Percentiles rank a stretch among this genome's conserved stretches.
Conservation (phyloP, 1,140 invertebrate species). For the Anadara kagoshimensis region DNA sequence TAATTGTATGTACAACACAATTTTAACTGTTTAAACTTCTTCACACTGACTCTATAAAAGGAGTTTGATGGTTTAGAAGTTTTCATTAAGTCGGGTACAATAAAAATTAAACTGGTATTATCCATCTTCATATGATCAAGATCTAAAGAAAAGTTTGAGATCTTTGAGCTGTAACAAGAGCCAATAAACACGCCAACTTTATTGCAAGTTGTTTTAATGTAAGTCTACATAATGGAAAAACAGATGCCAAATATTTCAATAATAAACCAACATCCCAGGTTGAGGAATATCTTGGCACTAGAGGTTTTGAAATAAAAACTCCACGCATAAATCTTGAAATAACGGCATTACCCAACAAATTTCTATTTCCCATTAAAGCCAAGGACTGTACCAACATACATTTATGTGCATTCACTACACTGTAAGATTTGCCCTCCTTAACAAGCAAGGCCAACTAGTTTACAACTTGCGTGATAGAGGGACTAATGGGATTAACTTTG, state of each 20-base stretch:
- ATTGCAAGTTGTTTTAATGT: constrained; percentile 30
- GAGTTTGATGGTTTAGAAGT: constrained; percentile 1
- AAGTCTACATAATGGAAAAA: constrained; percentile 20
- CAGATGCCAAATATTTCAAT: constrained; percentile 22
- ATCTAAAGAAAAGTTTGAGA: constrained; percentile 27
- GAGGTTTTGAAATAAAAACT: constrained; percentile 33
- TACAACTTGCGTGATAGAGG: constrained; percentile 22
- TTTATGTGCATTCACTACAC: constrained; percentile 35
- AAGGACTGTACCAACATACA: constrained; percentile 24
- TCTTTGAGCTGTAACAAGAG: constrained; percentile 26
- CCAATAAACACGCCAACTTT: constrained; percentile 30
- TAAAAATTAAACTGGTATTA: neutral
- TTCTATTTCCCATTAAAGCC: constrained; percentile 6
- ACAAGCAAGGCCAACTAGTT: constrained; percentile 17
- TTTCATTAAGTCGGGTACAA: constrained; percentile 1
- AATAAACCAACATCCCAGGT: constrained; percentile 49
- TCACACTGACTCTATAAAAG: neutral
- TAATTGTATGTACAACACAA: constrained; percentile 16
- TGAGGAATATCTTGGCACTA: constrained; percentile 25
- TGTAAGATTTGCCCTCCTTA: constrained; percentile 18
- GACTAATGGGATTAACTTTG: constrained; percentile 27
- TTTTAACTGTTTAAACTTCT: neutral
- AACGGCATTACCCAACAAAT: constrained; percentile 8
- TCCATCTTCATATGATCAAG: constrained; percentile 13
- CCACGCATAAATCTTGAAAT: constrained; percentile 40